Evolutionary conservation across 2,888 invertebrate genomes (phyloP).

Genomic region (Vesta saturnalis): DNA sequence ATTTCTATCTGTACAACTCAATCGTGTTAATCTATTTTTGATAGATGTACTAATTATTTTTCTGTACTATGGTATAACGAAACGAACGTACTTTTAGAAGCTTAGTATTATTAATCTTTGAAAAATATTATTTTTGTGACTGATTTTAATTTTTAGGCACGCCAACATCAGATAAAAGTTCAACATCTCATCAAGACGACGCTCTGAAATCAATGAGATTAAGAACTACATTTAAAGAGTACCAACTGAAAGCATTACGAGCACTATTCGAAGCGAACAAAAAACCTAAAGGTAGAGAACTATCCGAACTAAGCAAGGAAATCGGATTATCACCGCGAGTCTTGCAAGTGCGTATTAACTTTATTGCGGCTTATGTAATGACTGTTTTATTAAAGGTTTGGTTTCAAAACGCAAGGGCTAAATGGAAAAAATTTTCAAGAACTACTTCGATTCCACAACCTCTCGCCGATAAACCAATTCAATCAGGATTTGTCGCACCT

Average conservation of each 20-base stretch:
- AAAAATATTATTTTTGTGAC: too few species aligned
- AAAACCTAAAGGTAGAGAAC: not conserved
- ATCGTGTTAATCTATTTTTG: too few species aligned
- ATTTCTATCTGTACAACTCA: too few species aligned
- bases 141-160: not conserved
- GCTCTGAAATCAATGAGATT: not conserved
- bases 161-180: not conserved
- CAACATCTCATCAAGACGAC: not conserved
- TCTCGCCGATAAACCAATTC: too few species aligned
- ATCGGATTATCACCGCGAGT: not conserved
- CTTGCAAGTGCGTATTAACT: not conserved
- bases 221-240: not conserved
- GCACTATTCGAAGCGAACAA: not conserved
- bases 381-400: not conserved
- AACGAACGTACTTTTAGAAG: too few species aligned
- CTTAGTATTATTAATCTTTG: too few species aligned
- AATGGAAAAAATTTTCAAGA: conserved; percentile 2
- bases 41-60: too few species aligned
- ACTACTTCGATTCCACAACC: too few species aligned
- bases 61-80: too few species aligned
- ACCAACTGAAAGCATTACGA: conserved; percentile 2
- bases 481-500: too few species aligned
- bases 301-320: not conserved
- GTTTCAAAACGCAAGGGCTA: conserved; percentile 9
- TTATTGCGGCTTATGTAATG: not conserved